Percentiles rank a stretch among this genome's conserved stretches.
Evolutionary conservation across 30 jellyfish, hydroid and myxozoan species (phyloP).

Genomic region (Aurelia coerulea): DNA sequence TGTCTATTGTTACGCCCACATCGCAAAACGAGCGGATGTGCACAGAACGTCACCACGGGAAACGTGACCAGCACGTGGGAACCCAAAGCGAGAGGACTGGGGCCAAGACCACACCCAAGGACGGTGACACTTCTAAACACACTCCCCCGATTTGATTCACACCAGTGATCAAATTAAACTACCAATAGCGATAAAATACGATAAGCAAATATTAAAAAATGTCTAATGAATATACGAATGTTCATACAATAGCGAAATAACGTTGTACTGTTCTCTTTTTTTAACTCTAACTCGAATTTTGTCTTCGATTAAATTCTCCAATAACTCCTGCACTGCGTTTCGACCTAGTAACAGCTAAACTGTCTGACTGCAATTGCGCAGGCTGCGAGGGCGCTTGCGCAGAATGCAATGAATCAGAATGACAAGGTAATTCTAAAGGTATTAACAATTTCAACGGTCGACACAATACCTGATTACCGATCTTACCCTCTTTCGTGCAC

Average conservation of each 20-base stretch:
- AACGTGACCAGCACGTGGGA: too few species aligned
- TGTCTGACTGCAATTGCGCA: slow-evolving; percentile 28
- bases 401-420: too few species aligned
- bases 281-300: slow-evolving; percentile 18
- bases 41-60: too few species aligned
- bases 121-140: too few species aligned
- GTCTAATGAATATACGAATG: not conserved
- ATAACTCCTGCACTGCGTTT: slow-evolving; percentile 55
- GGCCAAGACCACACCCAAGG: too few species aligned
- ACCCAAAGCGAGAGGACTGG: too few species aligned
- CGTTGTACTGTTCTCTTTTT: not conserved
- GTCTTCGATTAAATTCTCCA: slow-evolving; percentile 59
- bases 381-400: slow-evolving; percentile 35
- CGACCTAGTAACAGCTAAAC: slow-evolving; percentile 26
- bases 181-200: not conserved
- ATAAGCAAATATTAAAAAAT: not conserved
- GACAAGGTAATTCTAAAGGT: too few species aligned
- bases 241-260: not conserved
- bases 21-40: too few species aligned
- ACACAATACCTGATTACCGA: too few species aligned
- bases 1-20: too few species aligned
- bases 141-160: slow-evolving; percentile 50
- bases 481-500: slow-evolving; percentile 48
- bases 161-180: slow-evolving; percentile 28
- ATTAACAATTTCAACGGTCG: too few species aligned